Conservation (phyloP, 1,140 invertebrate genomes). For the Drosophila pectinifera region DNA sequence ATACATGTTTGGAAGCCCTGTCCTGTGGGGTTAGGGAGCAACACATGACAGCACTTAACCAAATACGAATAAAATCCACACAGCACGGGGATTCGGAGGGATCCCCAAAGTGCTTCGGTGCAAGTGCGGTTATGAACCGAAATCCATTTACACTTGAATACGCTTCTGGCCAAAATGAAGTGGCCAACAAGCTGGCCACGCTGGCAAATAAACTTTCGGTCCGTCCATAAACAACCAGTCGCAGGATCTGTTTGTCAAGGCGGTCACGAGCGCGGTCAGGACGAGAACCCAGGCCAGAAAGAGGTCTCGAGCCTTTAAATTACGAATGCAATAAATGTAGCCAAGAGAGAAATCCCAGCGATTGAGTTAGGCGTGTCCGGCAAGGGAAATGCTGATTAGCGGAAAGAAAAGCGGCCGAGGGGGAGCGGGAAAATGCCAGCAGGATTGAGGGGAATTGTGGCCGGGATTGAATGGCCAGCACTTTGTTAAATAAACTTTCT, state of each 20-base stretch:
- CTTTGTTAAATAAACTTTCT: slow-evolving; percentile 76
- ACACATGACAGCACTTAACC: slow-evolving; percentile 68
- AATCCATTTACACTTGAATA: slow-evolving; percentile 76
- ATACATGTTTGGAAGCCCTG: not conserved
- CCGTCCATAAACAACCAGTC: slow-evolving; percentile 51
- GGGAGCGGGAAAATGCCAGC: not conserved
- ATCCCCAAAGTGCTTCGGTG: slow-evolving; percentile 52
- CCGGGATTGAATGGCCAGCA: slow-evolving; percentile 60
- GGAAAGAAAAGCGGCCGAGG: slow-evolving; percentile 3
- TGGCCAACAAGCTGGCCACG: slow-evolving; percentile 19
- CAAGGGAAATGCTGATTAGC: slow-evolving; percentile 61
- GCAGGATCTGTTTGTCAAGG: slow-evolving; percentile 41
- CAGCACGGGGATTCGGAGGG: slow-evolving; percentile 19
- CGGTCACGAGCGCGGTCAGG: slow-evolving; percentile 11
- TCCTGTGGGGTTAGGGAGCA: slow-evolving; percentile 8
- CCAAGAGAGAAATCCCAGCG: slow-evolving; percentile 43
- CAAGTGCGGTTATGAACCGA: slow-evolving; percentile 64
- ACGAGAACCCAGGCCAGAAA: too few relatives aligned
- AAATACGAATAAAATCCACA: slow-evolving; percentile 41
- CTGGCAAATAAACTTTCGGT: slow-evolving; percentile 54
- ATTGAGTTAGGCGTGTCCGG: slow-evolving; percentile 52
- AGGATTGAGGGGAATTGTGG: slow-evolving; percentile 13
- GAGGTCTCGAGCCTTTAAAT: slow-evolving; percentile 40
- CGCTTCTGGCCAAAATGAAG: slow-evolving; percentile 59
- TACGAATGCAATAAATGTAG: slow-evolving; percentile 72